Conservation (phyloP, 2,888 invertebrate genomes). For the Cataglyphis cursor region DNA sequence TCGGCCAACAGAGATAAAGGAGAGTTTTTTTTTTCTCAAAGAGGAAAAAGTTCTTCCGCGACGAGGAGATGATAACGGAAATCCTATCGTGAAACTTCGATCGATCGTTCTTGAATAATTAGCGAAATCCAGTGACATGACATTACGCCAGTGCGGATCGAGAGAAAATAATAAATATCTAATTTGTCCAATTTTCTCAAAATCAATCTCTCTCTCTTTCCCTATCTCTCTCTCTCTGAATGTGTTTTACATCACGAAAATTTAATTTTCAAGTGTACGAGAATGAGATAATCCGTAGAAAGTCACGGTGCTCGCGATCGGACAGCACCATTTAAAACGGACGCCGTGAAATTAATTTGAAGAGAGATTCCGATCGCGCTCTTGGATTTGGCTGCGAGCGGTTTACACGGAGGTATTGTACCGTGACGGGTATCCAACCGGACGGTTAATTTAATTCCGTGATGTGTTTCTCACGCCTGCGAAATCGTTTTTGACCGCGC, state of each 20-base stretch:
- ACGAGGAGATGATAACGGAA: neutral
- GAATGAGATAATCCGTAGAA: constrained; percentile 13
- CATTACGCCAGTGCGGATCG: constrained; percentile 3
- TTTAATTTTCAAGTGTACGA: constrained; percentile 10
- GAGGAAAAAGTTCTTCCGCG: neutral
- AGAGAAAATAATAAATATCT: neutral
- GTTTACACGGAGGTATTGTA: constrained; percentile 11
- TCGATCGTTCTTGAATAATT: neutral
- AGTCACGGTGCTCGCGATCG: constrained; percentile 13
- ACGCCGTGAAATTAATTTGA: constrained; percentile 44
- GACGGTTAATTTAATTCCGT: constrained; percentile 41
- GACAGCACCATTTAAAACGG: constrained; percentile 22
- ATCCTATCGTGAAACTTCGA: neutral
- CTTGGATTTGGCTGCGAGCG: constrained; percentile 14
- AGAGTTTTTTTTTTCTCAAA: neutral
- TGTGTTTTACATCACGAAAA: neutral
- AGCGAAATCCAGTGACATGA: neutral
- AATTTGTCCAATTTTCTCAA: neutral
- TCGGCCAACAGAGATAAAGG: neutral
- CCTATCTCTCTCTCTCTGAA: too few relatives aligned
- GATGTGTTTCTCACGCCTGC: constrained; percentile 40
- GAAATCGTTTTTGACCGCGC: constrained; percentile 22
- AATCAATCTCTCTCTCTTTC: neutral
- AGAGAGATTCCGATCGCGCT: constrained; percentile 37
- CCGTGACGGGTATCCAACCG: constrained; percentile 23